Conservation (phyloP, 2,888 invertebrate species). For the Drosophila nigricruria region DNA sequence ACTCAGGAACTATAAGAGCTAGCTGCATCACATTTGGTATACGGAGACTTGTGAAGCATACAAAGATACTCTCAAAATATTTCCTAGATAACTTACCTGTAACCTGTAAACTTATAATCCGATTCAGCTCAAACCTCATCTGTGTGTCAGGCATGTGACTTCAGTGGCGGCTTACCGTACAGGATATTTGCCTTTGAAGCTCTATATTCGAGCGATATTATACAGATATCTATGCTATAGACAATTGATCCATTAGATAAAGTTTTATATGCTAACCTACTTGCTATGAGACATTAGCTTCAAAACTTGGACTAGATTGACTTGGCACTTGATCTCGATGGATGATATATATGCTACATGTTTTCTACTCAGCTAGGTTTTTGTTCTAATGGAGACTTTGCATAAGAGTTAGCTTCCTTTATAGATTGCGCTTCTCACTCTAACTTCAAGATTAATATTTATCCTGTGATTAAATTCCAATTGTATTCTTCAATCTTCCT, state of each 20-base stretch:
- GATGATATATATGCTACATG: neutral
- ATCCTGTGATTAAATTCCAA: neutral
- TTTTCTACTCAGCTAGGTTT: too few relatives aligned
- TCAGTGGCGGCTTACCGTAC: neutral
- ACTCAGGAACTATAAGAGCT: neutral
- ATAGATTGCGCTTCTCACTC: neutral
- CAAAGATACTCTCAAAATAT: neutral
- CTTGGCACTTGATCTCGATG: neutral
- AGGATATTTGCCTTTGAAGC: too few relatives aligned
- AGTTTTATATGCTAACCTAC: too few relatives aligned
- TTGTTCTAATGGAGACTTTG: too few relatives aligned
- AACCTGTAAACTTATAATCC: neutral
- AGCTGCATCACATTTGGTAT: neutral
- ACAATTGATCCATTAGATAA: neutral
- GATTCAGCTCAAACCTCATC: neutral
- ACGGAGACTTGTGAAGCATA: neutral
- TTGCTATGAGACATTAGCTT: too few relatives aligned
- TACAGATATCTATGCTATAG: too few relatives aligned
- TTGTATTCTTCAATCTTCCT: neutral
- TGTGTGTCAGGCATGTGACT: neutral
- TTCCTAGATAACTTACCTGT: neutral
- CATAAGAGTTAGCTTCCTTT: too few relatives aligned
- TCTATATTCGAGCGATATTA: too few relatives aligned
- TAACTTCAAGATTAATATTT: too few relatives aligned
- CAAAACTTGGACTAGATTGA: neutral